Conservation (phyloP, 1,140 invertebrate genomes). For the Cydia strobilella region DNA sequence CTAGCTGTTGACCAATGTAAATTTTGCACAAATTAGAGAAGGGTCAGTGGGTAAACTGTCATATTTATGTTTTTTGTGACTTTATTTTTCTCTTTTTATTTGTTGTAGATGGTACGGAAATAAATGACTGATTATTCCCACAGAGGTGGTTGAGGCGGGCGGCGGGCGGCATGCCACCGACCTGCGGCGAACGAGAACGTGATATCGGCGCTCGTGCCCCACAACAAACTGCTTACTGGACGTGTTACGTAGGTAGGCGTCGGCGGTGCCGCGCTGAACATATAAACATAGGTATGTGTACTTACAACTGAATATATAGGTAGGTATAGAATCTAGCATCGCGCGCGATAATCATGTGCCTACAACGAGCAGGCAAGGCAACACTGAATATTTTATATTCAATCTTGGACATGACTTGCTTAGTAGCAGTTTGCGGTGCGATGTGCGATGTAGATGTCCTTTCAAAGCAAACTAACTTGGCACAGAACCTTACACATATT, state of each 20-base stretch:
- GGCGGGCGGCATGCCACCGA: conserved; percentile 75
- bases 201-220: conserved; percentile 78
- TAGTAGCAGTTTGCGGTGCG: conserved; percentile 9
- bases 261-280: conserved; percentile 72
- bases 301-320: conserved; percentile 44
- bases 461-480: not conserved
- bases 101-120: conserved; percentile 45
- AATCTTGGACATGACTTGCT: conserved; percentile 32
- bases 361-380: conserved; percentile 34
- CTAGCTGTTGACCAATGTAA: conserved; percentile 49
- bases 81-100: not conserved
- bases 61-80: not conserved
- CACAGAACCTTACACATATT: too few relatives aligned
- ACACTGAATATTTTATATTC: conserved; percentile 41
- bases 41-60: conserved; percentile 31
- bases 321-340: conserved; percentile 52
- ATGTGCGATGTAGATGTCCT: not conserved
- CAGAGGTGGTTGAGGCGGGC: conserved; percentile 72
- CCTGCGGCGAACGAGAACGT: conserved; percentile 74
- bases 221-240: conserved; percentile 80
- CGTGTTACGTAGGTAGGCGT: conserved; percentile 71
- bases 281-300: conserved; percentile 69
- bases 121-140: conserved; percentile 74
- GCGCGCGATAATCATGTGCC: conserved; percentile 55
- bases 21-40: conserved; percentile 48